Percentiles rank a stretch among this genome's conserved stretches.
Conservation (phyloP, 2,113 vertebrate genomes). For the Mirza zaza region DNA sequence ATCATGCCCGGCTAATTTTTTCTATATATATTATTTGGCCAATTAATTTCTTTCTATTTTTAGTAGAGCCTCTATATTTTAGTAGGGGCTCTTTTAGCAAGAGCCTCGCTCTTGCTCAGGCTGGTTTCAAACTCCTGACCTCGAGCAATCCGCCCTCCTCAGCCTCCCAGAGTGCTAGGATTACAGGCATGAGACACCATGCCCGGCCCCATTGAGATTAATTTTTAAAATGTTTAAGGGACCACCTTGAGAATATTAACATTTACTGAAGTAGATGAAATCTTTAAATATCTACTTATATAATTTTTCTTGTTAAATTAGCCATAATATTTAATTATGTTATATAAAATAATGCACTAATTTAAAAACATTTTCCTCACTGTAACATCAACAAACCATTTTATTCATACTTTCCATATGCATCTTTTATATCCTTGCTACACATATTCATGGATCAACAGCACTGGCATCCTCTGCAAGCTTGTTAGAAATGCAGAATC, state of each 20-base stretch:
- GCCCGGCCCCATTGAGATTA: neutral
- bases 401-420: neutral
- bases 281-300: neutral
- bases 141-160: too few relatives aligned
- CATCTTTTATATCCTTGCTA: neutral
- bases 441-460: neutral
- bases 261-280: neutral
- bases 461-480: neutral
- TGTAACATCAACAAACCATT: neutral
- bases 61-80: too few relatives aligned
- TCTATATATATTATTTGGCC: too few relatives aligned
- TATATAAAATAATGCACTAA: neutral
- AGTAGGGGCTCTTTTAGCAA: too few relatives aligned
- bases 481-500: neutral
- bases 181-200: too few relatives aligned
- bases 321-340: neutral
- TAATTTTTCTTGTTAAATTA: neutral
- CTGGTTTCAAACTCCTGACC: too few relatives aligned
- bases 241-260: neutral
- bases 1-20: too few relatives aligned
- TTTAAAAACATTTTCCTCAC: neutral
- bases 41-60: too few relatives aligned
- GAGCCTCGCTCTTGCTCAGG: too few relatives aligned
- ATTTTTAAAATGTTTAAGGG: neutral
- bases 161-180: too few relatives aligned